These are phyloP conservation scores for Hylaeus anthracinus DNA, from an alignment of 1,140 invertebrate genomes.

Conservation along the genomic window DNA sequence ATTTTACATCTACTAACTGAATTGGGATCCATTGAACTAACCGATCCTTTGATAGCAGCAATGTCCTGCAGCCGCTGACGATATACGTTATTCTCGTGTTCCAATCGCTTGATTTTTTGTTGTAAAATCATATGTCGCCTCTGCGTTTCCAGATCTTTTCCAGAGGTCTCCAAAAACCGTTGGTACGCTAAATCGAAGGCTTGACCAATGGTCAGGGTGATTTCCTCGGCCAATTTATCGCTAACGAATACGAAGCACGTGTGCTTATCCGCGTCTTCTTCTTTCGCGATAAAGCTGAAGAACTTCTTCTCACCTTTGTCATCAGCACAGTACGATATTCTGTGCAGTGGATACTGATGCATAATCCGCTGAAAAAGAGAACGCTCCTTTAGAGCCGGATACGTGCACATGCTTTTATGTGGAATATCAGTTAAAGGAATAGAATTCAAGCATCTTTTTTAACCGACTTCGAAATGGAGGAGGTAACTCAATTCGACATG, in stretches of 20 bases:
- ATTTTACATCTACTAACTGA: no score
- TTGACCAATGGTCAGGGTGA: conserved; percentile 97
- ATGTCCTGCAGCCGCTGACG: conserved; percentile 85
- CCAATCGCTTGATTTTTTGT: conserved; percentile 87
- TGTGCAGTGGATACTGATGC: conserved; percentile 97
- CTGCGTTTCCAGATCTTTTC: conserved; percentile 88
- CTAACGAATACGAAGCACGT: conserved; percentile 98
- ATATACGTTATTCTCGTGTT: conserved; percentile 87
- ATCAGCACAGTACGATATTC: conserved; percentile 98
- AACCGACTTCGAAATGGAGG: no score
- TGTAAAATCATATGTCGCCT: conserved; percentile 87
- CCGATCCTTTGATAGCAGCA: conserved; percentile 79
- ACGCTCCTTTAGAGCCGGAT: no score
- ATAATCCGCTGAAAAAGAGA: conserved; percentile 85
- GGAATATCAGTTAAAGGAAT: no score
- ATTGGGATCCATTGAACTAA: conserved; percentile 49
- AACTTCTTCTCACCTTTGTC: conserved; percentile 98
- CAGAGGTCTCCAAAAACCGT: conserved; percentile 89
- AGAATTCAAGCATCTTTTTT: no score
- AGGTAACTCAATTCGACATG: no score
- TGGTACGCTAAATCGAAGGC: conserved; percentile 98
- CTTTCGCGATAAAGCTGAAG: conserved; percentile 98
- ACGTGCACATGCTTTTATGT: no score
- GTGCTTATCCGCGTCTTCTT: conserved; percentile 90
- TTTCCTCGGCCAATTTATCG: conserved; percentile 97